phyloP scores from a whole-genome alignment of 2,797 vertebrate species.

The Epinephelus malabaricus region DNA sequence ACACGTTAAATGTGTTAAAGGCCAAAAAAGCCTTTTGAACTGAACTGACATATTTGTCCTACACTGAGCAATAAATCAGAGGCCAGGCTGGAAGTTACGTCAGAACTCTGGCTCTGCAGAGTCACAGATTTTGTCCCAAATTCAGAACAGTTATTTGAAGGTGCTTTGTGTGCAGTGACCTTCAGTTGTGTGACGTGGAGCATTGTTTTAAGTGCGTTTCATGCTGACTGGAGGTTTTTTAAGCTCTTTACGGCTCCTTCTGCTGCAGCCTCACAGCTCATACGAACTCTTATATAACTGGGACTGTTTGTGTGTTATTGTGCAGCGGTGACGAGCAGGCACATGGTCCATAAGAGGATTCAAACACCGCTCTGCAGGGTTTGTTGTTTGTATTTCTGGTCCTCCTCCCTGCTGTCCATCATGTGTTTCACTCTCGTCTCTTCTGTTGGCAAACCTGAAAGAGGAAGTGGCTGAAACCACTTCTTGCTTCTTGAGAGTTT shows the following conservation, averaged over 20 bases:
- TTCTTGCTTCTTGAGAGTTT: slow-evolving; percentile 50
- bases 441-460: slow-evolving; percentile 37
- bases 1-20: too few relatives aligned
- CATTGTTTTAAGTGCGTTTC: slow-evolving; percentile 22
- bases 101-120: background rate
- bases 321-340: slow-evolving; percentile 37
- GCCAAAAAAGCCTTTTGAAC: too few relatives aligned
- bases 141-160: background rate
- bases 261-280: slow-evolving; percentile 1
- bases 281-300: slow-evolving; percentile 48
- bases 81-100: background rate
- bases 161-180: background rate
- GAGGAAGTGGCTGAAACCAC: slow-evolving; percentile 60
- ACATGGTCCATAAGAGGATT: slow-evolving; percentile 64
- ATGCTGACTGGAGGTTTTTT: slow-evolving; percentile 47
- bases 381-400: background rate
- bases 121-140: background rate
- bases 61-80: background rate
- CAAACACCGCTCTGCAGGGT: background rate
- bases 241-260: slow-evolving; percentile 27
- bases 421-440: slow-evolving; percentile 32
- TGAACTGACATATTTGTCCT: too few relatives aligned
- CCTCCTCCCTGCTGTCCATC: slow-evolving; percentile 9
- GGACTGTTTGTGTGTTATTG: slow-evolving; percentile 23
- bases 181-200: slow-evolving; percentile 2